A percentile compares a stretch with the other conserved stretches of the same genome.
Conservation (phyloP, 1,140 invertebrate species). For the Babylonia areolata region DNA sequence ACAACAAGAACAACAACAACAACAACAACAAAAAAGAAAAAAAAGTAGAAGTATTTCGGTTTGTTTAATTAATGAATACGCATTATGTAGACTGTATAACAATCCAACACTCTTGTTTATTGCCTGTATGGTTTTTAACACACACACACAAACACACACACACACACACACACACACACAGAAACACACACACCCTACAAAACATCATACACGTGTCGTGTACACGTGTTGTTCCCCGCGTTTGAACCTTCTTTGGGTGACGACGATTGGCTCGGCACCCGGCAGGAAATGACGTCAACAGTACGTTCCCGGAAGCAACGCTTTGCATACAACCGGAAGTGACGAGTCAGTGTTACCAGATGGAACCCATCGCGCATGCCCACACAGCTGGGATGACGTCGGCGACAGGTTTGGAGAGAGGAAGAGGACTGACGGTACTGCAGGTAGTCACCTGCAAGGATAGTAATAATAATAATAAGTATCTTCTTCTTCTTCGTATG, state of each 20-base stretch:
- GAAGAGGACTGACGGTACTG: background rate
- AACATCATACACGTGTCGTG: background rate
- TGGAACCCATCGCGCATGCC: background rate
- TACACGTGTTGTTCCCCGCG: background rate
- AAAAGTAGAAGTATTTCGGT: no score
- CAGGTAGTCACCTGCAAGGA: background rate
- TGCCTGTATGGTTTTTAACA: no score
- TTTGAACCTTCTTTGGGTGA: background rate
- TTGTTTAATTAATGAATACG: no score
- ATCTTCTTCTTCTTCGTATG: no score
- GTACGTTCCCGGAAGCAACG: background rate
- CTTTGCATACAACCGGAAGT: background rate
- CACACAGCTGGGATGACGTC: conserved; percentile 9
- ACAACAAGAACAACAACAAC: no score
- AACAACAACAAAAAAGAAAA: no score
- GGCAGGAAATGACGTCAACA: background rate
- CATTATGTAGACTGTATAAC: no score
- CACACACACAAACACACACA: no score
- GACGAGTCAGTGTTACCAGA: background rate
- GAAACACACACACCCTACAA: no score
- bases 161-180: no score
- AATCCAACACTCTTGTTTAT: no score
- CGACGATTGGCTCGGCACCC: background rate
- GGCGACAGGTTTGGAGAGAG: background rate
- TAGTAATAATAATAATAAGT: background rate